Percentiles rank a stretch among this genome's conserved stretches.
Evolutionary conservation across 2,797 vertebrate genomes (phyloP).

Genomic region (Anabas testudineus): DNA sequence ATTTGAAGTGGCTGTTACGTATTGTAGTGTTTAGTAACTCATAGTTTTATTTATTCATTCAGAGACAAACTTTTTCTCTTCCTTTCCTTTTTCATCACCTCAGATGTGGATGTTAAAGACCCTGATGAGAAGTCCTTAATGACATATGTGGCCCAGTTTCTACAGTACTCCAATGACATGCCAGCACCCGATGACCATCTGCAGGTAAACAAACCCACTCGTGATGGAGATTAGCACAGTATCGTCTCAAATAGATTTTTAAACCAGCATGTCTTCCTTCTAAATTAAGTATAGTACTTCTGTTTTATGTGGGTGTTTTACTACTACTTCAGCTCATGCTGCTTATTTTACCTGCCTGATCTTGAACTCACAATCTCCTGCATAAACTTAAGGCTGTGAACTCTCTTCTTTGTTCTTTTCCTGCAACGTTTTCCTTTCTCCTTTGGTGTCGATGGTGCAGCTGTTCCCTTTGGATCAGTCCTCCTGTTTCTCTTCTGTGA

Average conservation of each 20-base stretch:
- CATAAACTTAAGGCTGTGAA: slow-evolving; percentile 3
- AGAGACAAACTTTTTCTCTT: too few relatives aligned
- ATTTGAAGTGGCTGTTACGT: too few relatives aligned
- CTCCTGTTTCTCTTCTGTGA: slow-evolving; percentile 67
- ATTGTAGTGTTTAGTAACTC: too few relatives aligned
- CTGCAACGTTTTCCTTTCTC: slow-evolving; percentile 2
- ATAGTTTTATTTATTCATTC: too few relatives aligned
- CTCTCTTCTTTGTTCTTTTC: slow-evolving; percentile 11
- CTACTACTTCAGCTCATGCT: background rate
- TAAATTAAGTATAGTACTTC: background rate
- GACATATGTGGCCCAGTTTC: slow-evolving; percentile 94
- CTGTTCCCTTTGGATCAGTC: slow-evolving; percentile 70
- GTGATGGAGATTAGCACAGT: background rate
- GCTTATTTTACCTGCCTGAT: background rate
- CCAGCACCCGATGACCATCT: slow-evolving; percentile 74
- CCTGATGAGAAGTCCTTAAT: slow-evolving; percentile 96
- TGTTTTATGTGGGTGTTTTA: background rate
- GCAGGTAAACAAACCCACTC: slow-evolving; percentile 77
- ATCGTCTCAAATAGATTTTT: background rate
- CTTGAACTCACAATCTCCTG: slow-evolving; percentile 3
- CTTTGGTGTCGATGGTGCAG: slow-evolving; percentile 56
- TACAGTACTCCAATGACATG: slow-evolving; percentile 88
- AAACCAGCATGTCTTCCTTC: background rate
- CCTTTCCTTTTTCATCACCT: background rate
- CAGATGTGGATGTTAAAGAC: slow-evolving; percentile 89